Evolutionary conservation across 2,888 invertebrate species (phyloP).

Genomic region (Tenthredo distinguenda): DNA sequence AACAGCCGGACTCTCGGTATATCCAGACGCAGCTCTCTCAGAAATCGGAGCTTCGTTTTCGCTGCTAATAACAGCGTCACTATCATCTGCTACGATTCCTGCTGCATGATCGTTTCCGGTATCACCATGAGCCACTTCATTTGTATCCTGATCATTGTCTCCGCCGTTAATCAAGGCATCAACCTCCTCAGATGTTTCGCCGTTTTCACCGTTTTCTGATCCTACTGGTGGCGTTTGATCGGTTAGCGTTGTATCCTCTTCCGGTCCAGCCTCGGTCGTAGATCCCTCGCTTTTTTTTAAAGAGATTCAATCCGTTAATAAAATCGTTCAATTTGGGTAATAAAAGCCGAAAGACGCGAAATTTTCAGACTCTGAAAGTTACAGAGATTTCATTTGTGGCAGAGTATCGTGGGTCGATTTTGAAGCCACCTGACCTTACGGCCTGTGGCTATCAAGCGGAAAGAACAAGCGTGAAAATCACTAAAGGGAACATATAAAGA

Average conservation of each 20-base stretch:
- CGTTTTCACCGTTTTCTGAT: constrained; percentile 51
- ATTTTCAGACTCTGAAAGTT: neutral
- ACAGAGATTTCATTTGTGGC: neutral
- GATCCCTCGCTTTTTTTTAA: constrained; percentile 72
- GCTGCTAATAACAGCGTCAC: constrained; percentile 60
- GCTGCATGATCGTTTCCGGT: neutral
- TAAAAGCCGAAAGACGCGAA: neutral
- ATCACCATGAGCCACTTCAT: neutral
- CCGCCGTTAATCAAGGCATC: constrained; percentile 33
- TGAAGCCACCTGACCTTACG: neutral
- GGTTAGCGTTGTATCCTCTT: constrained; percentile 67
- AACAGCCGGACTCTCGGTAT: constrained; percentile 68
- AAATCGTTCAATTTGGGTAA: too few species aligned
- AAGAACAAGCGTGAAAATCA: neutral
- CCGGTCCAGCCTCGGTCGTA: constrained; percentile 69
- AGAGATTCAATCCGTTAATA: neutral
- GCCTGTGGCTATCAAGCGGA: neutral
- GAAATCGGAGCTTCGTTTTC: constrained; percentile 75
- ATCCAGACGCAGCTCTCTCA: constrained; percentile 73
- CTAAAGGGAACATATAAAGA: neutral
- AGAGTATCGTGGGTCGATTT: neutral
- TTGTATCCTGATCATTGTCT: neutral
- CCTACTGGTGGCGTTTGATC: constrained; percentile 50
- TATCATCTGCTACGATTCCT: constrained; percentile 56
- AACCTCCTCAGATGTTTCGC: constrained; percentile 29